phyloP scores from a whole-genome alignment of 2,888 invertebrate species.

The Cheilosia scutellata region DNA sequence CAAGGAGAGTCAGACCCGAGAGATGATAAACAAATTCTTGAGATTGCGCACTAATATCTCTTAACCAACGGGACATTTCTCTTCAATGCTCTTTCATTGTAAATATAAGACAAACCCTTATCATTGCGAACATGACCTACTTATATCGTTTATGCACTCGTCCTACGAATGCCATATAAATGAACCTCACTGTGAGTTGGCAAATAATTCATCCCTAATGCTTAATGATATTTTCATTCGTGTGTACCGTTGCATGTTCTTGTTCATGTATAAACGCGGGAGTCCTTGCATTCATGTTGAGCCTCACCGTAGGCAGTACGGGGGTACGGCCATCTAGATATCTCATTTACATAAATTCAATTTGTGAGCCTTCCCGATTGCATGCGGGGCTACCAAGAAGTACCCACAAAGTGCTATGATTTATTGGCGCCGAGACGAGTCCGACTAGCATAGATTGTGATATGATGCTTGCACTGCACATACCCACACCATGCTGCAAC shows the following conservation, averaged over 20 bases:
- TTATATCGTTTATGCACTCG: conserved; percentile 14
- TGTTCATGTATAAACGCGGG: neutral
- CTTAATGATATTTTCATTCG: conserved; percentile 78
- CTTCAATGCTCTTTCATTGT: conserved; percentile 21
- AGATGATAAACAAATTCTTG: conserved; percentile 48
- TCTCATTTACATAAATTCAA: conserved; percentile 78
- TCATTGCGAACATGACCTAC: conserved; percentile 51
- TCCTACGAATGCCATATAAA: conserved; percentile 19
- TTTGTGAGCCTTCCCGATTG: conserved; percentile 64
- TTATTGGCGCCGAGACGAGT: conserved; percentile 53
- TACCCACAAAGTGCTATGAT: conserved; percentile 27
- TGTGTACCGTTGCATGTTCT: conserved; percentile 14
- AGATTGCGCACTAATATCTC: conserved; percentile 30
- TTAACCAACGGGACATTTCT: neutral
- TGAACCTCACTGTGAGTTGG: conserved; percentile 29
- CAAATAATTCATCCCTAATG: conserved; percentile 80
- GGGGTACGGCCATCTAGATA: conserved; percentile 36
- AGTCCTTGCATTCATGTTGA: conserved; percentile 32
- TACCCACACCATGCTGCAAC: neutral
- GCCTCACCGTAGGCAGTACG: conserved; percentile 7
- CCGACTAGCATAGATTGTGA: conserved; percentile 35
- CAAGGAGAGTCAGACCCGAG: neutral
- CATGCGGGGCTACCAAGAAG: conserved; percentile 36
- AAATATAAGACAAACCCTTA: neutral
- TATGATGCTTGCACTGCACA: conserved; percentile 10